Percentiles rank a stretch among this genome's conserved stretches.
Evolutionary conservation across 2,113 vertebrate genomes (phyloP).

Genomic region (Eubucco bourcierii): DNA sequence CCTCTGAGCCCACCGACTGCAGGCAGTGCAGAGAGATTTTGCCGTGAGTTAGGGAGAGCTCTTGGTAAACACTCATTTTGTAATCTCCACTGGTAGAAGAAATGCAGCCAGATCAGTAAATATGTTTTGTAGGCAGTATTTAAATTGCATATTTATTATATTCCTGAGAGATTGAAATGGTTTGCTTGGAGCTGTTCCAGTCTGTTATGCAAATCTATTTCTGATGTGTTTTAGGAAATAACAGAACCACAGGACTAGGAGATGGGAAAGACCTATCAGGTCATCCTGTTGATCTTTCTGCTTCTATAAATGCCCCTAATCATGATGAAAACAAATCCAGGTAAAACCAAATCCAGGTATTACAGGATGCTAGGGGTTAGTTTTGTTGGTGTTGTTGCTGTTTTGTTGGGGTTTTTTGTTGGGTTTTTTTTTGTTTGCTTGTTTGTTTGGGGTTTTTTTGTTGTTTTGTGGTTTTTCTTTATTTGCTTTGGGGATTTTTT

Average conservation of each 20-base stretch:
- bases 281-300: not conserved
- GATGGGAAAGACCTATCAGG: not conserved
- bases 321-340: not conserved
- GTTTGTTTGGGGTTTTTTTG: too few relatives aligned
- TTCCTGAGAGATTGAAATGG: conserved; percentile 15
- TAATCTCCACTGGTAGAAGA: not conserved
- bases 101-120: not conserved
- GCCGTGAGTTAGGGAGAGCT: not conserved
- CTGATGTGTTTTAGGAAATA: conserved; percentile 26
- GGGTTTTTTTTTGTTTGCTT: too few relatives aligned
- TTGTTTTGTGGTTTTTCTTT: too few relatives aligned
- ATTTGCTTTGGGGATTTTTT: too few relatives aligned
- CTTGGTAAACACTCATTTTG: not conserved
- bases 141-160: conserved; percentile 27
- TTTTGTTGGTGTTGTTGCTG: too few relatives aligned
- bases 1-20: not conserved
- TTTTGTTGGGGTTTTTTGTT: too few relatives aligned
- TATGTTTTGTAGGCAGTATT: conserved; percentile 1
- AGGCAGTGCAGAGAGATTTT: not conserved
- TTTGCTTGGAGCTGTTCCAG: conserved; percentile 16
- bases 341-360: not conserved
- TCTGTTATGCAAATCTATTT: conserved; percentile 6
- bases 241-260: not conserved
- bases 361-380: too few relatives aligned
- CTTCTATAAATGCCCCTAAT: not conserved